Conservation (phyloP, 2,797 vertebrate species). For the Discoglossus pictus region DNA sequence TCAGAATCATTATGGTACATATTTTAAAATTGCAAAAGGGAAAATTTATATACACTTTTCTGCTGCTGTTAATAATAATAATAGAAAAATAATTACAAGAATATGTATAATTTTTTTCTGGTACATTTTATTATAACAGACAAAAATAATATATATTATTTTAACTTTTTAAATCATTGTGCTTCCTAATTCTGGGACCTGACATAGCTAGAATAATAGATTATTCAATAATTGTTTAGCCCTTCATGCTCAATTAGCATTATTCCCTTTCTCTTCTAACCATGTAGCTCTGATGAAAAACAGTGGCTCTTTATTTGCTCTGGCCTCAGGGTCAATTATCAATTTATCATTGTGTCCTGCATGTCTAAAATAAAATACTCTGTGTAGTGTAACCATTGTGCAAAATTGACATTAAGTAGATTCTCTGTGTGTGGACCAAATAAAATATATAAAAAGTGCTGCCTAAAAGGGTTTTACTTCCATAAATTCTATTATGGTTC, state of each 20-base stretch:
- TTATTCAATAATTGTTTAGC: slow-evolving; percentile 65
- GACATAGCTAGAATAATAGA: slow-evolving; percentile 60
- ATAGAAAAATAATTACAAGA: too few species aligned
- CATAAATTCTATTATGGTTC: slow-evolving; percentile 77
- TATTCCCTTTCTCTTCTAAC: slow-evolving; percentile 61
- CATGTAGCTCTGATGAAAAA: slow-evolving; percentile 81
- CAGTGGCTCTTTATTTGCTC: slow-evolving; percentile 78
- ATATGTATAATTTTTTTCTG: too few species aligned
- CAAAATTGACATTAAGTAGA: slow-evolving; percentile 79
- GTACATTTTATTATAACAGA: background rate
- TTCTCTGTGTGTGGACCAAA: slow-evolving; percentile 77
- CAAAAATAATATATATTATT: background rate
- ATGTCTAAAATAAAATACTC: slow-evolving; percentile 79
- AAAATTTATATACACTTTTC: too few species aligned
- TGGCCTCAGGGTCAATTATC: slow-evolving; percentile 82
- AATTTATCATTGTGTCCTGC: slow-evolving; percentile 80
- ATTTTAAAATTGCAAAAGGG: too few species aligned
- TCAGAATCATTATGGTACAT: too few species aligned
- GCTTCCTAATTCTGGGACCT: slow-evolving; percentile 49
- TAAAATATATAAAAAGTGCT: slow-evolving; percentile 75
- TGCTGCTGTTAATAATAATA: too few species aligned
- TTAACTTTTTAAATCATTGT: too few species aligned
- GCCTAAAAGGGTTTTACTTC: slow-evolving; percentile 72
- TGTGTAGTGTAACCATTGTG: slow-evolving; percentile 69
- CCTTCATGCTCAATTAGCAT: slow-evolving; percentile 61